These are phyloP conservation scores for Amniataba percoides DNA, from an alignment of 2,797 vertebrate genomes.

Conservation along the genomic window DNA sequence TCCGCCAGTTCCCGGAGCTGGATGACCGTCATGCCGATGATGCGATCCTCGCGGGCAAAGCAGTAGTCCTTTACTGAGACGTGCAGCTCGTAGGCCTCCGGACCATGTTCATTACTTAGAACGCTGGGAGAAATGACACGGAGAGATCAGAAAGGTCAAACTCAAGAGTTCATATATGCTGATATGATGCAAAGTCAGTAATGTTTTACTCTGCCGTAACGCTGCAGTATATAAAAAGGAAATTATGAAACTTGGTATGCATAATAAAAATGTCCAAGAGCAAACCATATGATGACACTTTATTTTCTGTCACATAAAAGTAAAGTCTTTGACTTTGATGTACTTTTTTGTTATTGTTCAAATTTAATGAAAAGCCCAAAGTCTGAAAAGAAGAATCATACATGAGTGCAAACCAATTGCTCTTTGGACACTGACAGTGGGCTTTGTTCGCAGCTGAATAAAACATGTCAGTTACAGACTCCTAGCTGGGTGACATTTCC, in stretches of 20 bases:
- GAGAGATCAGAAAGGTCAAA: slow-evolving; percentile 29
- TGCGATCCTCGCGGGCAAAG: slow-evolving; percentile 95
- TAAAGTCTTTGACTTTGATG: background rate
- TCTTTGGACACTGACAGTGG: slow-evolving; percentile 29
- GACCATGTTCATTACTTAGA: slow-evolving; percentile 92
- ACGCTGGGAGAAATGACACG: slow-evolving; percentile 79
- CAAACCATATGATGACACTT: background rate
- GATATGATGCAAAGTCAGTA: background rate
- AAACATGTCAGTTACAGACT: slow-evolving; percentile 40
- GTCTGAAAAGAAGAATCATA: slow-evolving; percentile 1
- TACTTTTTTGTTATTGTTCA: background rate
- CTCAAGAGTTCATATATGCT: slow-evolving; percentile 9
- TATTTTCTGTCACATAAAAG: background rate
- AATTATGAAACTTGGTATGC: background rate
- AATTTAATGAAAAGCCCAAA: slow-evolving; percentile 16
- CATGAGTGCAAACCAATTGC: slow-evolving; percentile 22
- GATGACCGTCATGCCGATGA: slow-evolving; percentile 95
- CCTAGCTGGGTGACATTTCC: slow-evolving; percentile 39
- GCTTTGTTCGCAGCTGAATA: slow-evolving; percentile 58
- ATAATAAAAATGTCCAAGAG: background rate
- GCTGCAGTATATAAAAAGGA: background rate
- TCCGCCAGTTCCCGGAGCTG: slow-evolving; percentile 90
- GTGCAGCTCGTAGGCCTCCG: slow-evolving; percentile 93
- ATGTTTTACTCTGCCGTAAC: background rate
- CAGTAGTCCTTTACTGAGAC: slow-evolving; percentile 98